Evolutionary conservation across 2,888 invertebrate genomes (phyloP).

Genomic region (Aphrophora alni): DNA sequence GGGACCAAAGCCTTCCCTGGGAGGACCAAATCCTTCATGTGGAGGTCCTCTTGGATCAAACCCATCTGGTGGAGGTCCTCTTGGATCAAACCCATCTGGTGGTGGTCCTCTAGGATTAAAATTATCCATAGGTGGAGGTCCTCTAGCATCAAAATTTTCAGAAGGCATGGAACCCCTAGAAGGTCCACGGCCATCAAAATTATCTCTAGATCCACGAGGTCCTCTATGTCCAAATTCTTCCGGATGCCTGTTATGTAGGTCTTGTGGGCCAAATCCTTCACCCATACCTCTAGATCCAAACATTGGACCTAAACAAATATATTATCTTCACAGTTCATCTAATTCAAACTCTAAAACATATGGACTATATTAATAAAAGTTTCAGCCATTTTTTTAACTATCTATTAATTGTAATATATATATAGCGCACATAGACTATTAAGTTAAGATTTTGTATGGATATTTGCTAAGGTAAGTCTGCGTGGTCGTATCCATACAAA

Average conservation of each 20-base stretch:
- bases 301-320: background rate
- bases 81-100: slow-evolving; percentile 36
- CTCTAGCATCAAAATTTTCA: slow-evolving; percentile 27
- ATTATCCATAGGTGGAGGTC: slow-evolving; percentile 37
- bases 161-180: slow-evolving; percentile 11
- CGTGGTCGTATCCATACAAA: no score
- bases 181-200: slow-evolving; percentile 35
- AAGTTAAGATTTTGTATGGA: no score
- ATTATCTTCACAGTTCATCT: background rate
- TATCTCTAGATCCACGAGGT: slow-evolving; percentile 24
- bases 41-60: slow-evolving; percentile 35
- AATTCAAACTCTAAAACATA: no score
- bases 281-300: slow-evolving; percentile 29
- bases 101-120: slow-evolving; percentile 40
- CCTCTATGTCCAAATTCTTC: slow-evolving; percentile 45
- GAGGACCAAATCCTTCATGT: slow-evolving; percentile 28
- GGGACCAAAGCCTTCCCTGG: slow-evolving; percentile 20
- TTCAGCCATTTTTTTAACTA: no score
- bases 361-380: no score
- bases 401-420: no score
- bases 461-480: no score
- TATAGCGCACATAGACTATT: no score
- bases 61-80: slow-evolving; percentile 32
- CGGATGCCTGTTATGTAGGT: slow-evolving; percentile 23
- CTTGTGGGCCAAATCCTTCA: slow-evolving; percentile 38